Evolutionary conservation across 2,888 invertebrate species (phyloP).

Genomic region (Acleris cristana): DNA sequence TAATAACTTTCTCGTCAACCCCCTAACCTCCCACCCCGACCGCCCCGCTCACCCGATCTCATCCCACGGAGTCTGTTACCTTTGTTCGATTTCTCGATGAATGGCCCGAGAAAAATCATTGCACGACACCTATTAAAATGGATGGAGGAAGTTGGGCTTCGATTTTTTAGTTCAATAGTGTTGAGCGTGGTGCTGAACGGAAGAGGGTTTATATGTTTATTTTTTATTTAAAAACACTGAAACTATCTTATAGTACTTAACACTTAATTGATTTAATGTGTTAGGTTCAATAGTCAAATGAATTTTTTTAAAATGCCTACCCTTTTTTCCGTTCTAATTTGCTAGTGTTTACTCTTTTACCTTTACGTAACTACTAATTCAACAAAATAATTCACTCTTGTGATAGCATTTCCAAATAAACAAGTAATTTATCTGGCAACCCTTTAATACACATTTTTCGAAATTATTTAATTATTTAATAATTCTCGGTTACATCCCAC

Average conservation of each 20-base stretch:
- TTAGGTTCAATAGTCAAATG: no score
- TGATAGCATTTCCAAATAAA: no score
- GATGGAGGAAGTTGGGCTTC: slow-evolving; percentile 12
- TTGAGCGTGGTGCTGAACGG: background rate
- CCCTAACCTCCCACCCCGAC: slow-evolving; percentile 46
- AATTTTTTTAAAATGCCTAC: no score
- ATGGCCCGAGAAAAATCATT: slow-evolving; percentile 35
- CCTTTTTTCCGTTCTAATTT: no score
- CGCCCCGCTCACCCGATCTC: slow-evolving; percentile 43
- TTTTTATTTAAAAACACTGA: background rate
- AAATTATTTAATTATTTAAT: no score
- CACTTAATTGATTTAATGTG: no score
- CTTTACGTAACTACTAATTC: no score
- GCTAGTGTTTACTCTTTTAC: no score
- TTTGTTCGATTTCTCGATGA: slow-evolving; percentile 55
- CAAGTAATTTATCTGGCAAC: no score
- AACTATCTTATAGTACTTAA: no score
- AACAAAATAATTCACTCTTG: no score
- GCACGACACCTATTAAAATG: slow-evolving; percentile 33
- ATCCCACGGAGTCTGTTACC: slow-evolving; percentile 50
- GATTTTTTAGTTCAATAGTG: slow-evolving; percentile 18
- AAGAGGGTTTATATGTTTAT: background rate
- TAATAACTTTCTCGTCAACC: slow-evolving; percentile 79
- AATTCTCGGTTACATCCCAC: background rate
- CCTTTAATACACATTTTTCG: no score